Conservation (phyloP, 2,888 invertebrate genomes). For the Lysandra bellargus region DNA sequence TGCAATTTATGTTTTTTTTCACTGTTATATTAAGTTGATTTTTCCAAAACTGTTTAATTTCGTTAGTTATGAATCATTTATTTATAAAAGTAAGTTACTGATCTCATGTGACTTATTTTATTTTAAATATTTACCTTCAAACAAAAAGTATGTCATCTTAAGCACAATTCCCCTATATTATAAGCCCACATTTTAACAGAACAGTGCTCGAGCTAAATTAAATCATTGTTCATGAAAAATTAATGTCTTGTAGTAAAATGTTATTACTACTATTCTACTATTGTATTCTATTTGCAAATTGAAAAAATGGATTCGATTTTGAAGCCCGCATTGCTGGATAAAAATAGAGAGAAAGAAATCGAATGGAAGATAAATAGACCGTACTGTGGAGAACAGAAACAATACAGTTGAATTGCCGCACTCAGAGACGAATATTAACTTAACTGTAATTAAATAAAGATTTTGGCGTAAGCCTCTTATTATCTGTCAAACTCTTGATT, state of each 20-base stretch:
- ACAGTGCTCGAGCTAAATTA: conserved; percentile 8
- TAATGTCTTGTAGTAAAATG: conserved; percentile 1
- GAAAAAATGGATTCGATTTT: not conserved
- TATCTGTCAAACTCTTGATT: too few relatives aligned
- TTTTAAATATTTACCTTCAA: too few relatives aligned
- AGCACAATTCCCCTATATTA: not conserved
- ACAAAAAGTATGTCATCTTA: too few relatives aligned
- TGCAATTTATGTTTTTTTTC: too few relatives aligned
- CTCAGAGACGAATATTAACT: too few relatives aligned
- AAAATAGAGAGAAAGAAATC: not conserved
- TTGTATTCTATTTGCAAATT: not conserved
- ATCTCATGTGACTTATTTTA: too few relatives aligned
- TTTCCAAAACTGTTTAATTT: too few relatives aligned
- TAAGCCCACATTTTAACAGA: not conserved
- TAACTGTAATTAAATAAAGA: too few relatives aligned
- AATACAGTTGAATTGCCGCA: not conserved
- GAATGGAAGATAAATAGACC: not conserved
- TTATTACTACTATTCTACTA: not conserved
- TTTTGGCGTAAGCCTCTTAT: too few relatives aligned
- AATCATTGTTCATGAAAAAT: not conserved
- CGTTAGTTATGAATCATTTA: too few relatives aligned
- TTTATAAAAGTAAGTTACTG: too few relatives aligned
- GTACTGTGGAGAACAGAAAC: not conserved
- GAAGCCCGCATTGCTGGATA: not conserved
- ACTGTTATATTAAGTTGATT: too few relatives aligned